Percentiles rank a stretch among this genome's conserved stretches.
These are phyloP conservation scores for Polymixis lichenea DNA, from an alignment of 2,888 invertebrate species.

Conservation along the genomic window DNA sequence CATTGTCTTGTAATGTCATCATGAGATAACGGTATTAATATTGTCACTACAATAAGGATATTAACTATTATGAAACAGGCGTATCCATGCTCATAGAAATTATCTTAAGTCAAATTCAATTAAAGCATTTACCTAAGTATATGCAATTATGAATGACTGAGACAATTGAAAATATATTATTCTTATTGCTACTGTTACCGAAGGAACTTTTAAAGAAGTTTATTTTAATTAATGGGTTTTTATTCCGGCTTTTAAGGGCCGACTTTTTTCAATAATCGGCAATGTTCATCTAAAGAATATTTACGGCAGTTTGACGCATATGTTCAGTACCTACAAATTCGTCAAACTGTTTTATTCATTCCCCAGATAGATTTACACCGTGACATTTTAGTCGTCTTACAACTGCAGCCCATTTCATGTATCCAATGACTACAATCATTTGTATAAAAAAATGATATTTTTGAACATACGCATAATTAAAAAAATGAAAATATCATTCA, in stretches of 20 bases:
- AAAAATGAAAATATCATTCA: too few species aligned
- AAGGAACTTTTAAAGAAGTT: neutral
- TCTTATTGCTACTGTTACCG: neutral
- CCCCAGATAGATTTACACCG: neutral
- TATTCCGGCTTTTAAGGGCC: neutral
- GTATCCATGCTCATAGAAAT: slow-evolving; percentile 7
- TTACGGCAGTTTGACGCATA: neutral
- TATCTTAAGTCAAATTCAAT: slow-evolving; percentile 40
- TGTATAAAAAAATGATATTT: too few species aligned
- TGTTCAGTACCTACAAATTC: neutral
- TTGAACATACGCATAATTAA: too few species aligned
- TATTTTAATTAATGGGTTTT: neutral
- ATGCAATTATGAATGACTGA: slow-evolving; percentile 21
- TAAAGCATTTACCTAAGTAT: neutral
- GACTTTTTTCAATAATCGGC: neutral
- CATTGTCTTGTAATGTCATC: slow-evolving; percentile 15
- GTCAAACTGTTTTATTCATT: neutral
- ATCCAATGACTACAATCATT: too few species aligned
- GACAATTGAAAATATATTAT: neutral
- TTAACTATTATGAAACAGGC: slow-evolving; percentile 4
- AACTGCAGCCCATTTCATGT: too few species aligned
- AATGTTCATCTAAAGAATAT: neutral
- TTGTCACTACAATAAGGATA: slow-evolving; percentile 52
- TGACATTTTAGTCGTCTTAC: too few species aligned
- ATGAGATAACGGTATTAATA: slow-evolving; percentile 28